Evolutionary conservation across 2,113 vertebrate species (phyloP), one percentile per base, ranked within the genome.

Genomic region (Misgurnus mizolepis): DNA sequence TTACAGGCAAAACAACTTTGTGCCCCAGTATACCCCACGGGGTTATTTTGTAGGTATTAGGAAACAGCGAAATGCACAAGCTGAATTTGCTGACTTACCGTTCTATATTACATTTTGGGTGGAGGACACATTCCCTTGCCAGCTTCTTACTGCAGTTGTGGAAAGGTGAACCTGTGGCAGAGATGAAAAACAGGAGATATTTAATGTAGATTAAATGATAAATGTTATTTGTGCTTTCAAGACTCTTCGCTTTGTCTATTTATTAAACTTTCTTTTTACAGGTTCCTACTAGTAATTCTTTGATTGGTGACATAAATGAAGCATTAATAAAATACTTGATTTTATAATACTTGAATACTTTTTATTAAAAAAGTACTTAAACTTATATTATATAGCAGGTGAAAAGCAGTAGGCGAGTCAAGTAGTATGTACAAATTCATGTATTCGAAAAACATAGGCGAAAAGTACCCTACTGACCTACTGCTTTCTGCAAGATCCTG

Each of bases 1-100:
- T 85, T 85, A 85, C 85, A 87, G 77, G 80, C 82, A 84, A 85
- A 86, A 86, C 83, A 86, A 86, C 81, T 87, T 88, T 86, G 83
- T 87, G 87, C 86, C 81, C 81, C 77, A 81, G 79, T 82, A 87
- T 85, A 86, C 86, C 87, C 85, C 83, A 83, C 82, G 84, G 86
- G 86, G 80, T 87, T 87, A 86, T 85, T 85, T 83, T 86, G 86
- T 87, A 88, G 87, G 84, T 86, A 84, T 87, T 85, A 86, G 79
- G 74, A 75, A 79, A 76, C 68, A 79, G 82, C 83, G 79, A 77
- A 84, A 86, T 67, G 67, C 81, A 83, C 76, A 85, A 84, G 81
- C 76, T 80, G 81, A 72, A 80, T 86, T 78, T 76, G 85, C 80
- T 80, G 83, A 84, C 82, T 70, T 85, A 80, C 80, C 76, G 84